These are phyloP conservation scores for Zoanthus sansibaricus DNA, from an alignment of 92 coral and sea anemone genomes.

Conservation along the genomic window DNA sequence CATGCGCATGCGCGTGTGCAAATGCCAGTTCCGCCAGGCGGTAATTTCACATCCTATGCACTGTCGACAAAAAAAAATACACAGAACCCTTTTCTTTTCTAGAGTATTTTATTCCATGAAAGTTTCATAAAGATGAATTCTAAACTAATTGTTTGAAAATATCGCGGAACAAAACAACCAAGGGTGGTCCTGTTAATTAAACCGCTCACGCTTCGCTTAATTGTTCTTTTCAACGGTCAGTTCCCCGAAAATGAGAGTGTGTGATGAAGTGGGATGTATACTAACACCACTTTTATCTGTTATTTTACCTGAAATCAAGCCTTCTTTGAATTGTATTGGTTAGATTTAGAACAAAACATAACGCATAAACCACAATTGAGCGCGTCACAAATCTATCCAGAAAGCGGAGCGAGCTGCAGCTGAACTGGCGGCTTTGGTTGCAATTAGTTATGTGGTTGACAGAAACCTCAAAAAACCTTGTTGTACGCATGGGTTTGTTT, in stretches of 20 bases:
- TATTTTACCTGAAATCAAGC: constrained; percentile 42
- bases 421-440: not conserved
- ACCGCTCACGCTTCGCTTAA: constrained; percentile 11
- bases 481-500: constrained; percentile 75
- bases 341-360: constrained; percentile 17
- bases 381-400: not conserved
- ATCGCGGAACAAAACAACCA: constrained; percentile 24
- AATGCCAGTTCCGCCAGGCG: constrained; percentile 64
- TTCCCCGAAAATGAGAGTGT: constrained; percentile 23
- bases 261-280: constrained; percentile 15
- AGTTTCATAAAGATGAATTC: constrained; percentile 17
- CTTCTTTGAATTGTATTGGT: constrained; percentile 30
- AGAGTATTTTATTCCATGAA: constrained; percentile 16
- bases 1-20: constrained; percentile 46
- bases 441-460: constrained; percentile 78
- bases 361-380: not conserved
- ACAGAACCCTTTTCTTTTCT: not conserved
- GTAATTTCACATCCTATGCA: constrained; percentile 62
- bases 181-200: constrained; percentile 39
- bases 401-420: not conserved
- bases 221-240: constrained; percentile 12
- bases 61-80: constrained; percentile 1
- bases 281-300: constrained; percentile 7
- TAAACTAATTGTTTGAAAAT: constrained; percentile 32
- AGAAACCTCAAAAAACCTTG: constrained; percentile 72